These are phyloP conservation scores for Gastrophysa polygoni DNA, from an alignment of 2,888 invertebrate genomes.

Conservation along the genomic window DNA sequence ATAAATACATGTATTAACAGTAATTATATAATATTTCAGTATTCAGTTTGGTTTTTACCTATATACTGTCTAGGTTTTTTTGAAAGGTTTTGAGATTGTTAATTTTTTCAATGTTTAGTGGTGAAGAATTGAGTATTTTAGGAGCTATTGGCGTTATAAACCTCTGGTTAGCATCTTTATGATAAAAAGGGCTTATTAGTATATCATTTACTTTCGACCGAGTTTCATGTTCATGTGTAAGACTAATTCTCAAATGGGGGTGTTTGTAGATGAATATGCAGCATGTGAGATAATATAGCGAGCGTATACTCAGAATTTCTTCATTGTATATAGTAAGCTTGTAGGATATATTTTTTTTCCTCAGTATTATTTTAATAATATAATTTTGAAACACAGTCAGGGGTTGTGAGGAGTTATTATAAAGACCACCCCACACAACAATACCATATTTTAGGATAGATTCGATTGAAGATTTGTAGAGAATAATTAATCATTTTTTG, in stretches of 20 bases:
- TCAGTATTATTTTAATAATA: too few relatives aligned
- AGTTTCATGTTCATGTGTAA: slow-evolving; percentile 1
- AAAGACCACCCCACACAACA: too few relatives aligned
- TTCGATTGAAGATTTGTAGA: too few relatives aligned
- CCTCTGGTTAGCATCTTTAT: slow-evolving; percentile 4
- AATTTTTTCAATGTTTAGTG: background rate
- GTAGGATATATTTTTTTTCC: too few relatives aligned
- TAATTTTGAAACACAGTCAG: too few relatives aligned
- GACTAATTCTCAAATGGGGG: background rate
- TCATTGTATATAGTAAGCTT: background rate
- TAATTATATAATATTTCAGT: too few relatives aligned
- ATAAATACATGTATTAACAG: too few relatives aligned
- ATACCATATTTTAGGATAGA: too few relatives aligned
- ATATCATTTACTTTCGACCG: slow-evolving; percentile 1
- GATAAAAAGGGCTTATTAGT: background rate
- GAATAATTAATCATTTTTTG: too few relatives aligned
- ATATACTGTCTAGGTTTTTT: background rate
- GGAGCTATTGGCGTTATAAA: background rate
- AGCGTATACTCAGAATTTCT: background rate
- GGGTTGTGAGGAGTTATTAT: too few relatives aligned
- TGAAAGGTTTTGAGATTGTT: background rate
- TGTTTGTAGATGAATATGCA: background rate
- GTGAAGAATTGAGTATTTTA: background rate
- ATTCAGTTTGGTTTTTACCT: background rate
- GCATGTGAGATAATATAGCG: background rate